These are phyloP conservation scores for Hyaena hyaena DNA, from an alignment of 2,113 vertebrate genomes.

Conservation along the genomic window DNA sequence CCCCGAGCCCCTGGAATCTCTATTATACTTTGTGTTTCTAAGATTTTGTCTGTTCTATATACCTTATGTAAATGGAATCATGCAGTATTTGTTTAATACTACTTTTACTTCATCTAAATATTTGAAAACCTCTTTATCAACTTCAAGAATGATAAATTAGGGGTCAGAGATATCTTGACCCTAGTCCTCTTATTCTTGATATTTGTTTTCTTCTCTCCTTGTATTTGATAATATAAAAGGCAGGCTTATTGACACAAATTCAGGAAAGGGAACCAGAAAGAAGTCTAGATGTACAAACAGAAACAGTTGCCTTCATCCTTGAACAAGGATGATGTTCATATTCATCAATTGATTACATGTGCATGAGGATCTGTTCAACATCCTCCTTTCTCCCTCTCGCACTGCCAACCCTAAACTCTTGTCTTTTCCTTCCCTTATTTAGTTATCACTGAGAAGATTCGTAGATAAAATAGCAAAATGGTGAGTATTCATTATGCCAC, in stretches of 20 bases:
- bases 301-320: background rate
- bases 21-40: background rate
- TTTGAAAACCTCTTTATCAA: background rate
- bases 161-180: background rate
- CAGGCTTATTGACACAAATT: background rate
- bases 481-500: background rate
- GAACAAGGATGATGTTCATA: background rate
- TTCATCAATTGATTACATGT: background rate
- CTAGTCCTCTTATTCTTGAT: background rate
- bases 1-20: background rate
- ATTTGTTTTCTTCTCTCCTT: background rate
- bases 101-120: background rate
- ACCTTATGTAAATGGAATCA: background rate
- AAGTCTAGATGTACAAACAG: background rate
- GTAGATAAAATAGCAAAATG: background rate
- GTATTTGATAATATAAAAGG: background rate
- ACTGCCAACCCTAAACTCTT: background rate
- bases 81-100: background rate
- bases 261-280: background rate
- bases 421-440: background rate
- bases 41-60: background rate
- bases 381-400: background rate
- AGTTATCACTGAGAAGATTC: background rate
- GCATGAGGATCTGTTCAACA: background rate
- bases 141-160: slow-evolving; percentile 1